Base-by-base conservation (phyloP, 2,888 invertebrate genomes). In the Gari tellinella region DNA sequence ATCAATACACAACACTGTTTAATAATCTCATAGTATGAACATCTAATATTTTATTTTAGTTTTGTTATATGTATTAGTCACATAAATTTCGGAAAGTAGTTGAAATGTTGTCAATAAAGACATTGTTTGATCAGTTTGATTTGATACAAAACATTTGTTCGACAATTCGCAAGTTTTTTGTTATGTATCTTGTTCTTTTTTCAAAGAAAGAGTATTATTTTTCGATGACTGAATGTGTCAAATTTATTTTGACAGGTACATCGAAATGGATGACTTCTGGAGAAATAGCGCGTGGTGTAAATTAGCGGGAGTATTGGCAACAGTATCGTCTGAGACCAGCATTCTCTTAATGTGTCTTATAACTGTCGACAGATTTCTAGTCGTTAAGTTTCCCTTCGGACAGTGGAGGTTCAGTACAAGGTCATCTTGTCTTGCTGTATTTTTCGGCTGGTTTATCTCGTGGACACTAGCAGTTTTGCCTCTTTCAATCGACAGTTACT, bases 341-440 rank as follows among this genome's bases (percentile, higher is more conserved):
- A 94, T 94, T 2, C 86, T 94, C 69, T 93, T 94, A 49, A 91
- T 95, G 15, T 93, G 94, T 0, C 82, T 94, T 68, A 94, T 94
- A 65, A 94, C 94, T 1, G 93, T 94, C 91, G 94, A 95, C 87
- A 93, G 94, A n/a, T 93, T 94, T 81, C 92, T 94, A 75, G 94
- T 94, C 0, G 94, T 95, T 31, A 93, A 94, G 19, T 92, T 93
- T 73, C 94, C 94, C 15, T 90, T 94, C 57, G 93, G 79, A 1
- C 63, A 66, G 19, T 23, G 70, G 19, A 69, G 61, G 14, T 83
- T 90, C 23, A 84, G 75, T 12, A 31, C 72, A 1, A 72, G 67
- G 14, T 74, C 64, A 1, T 84, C 88, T 1, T 74, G 81, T 10
- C 61, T 73, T 53, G 57, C 82, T 0, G 75, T 83, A 8, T n/a